Percentiles rank a stretch among this genome's conserved stretches.
Conservation (phyloP, 1,140 invertebrate genomes). For the Luehdorfia chinensis region DNA sequence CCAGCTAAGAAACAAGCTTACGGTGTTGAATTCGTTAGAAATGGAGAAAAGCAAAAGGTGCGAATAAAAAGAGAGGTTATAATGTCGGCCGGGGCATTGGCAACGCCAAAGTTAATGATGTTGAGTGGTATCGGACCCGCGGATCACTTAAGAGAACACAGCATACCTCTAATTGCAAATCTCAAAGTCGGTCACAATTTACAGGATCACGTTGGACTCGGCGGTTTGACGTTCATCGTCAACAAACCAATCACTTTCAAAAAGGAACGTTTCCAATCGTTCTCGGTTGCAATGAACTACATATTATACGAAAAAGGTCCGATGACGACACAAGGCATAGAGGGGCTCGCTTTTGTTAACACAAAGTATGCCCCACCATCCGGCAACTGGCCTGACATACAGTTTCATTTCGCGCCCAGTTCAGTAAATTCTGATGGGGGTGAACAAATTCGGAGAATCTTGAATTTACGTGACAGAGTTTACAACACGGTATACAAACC, state of each 20-base stretch:
- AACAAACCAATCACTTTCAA: constrained; percentile 89
- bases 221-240: constrained; percentile 88
- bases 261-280: constrained; percentile 85
- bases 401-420: constrained; percentile 91
- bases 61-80: constrained; percentile 87
- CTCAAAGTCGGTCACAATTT: constrained; percentile 89
- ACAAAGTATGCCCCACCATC: constrained; percentile 87
- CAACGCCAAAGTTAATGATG: constrained; percentile 92
- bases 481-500: constrained; percentile 93
- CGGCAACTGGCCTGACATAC: constrained; percentile 89
- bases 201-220: constrained; percentile 90
- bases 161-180: constrained; percentile 85
- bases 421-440: constrained; percentile 89
- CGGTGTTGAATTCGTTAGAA: constrained; percentile 85
- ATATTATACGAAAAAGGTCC: constrained; percentile 87
- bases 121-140: constrained; percentile 91
- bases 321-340: constrained; percentile 88
- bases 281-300: constrained; percentile 88
- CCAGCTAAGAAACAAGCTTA: constrained; percentile 82
- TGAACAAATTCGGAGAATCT: constrained; percentile 85
- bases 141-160: constrained; percentile 86
- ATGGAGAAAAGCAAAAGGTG: constrained; percentile 81
- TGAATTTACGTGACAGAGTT: constrained; percentile 86
- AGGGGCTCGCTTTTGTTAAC: constrained; percentile 90
- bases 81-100: constrained; percentile 88